A percentile compares a stretch with the other conserved stretches of the same genome.
phyloP scores from a whole-genome alignment of 2,888 invertebrate species.

The Danaus chrysippus region DNA sequence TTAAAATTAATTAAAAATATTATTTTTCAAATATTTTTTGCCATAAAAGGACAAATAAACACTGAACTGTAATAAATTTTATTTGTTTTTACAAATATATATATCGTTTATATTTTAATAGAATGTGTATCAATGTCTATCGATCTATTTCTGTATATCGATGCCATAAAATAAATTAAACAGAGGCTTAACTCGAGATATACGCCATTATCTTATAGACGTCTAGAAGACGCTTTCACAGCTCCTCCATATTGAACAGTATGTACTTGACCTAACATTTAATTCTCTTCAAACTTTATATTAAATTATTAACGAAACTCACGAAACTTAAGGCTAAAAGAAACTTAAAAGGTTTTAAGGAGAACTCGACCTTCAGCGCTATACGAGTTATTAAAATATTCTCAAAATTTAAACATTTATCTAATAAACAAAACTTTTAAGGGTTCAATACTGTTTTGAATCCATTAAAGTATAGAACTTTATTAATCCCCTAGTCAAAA shows the following conservation, averaged over 20 bases:
- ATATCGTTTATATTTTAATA: background rate
- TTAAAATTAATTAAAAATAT: too few relatives aligned
- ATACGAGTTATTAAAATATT: slow-evolving; percentile 25
- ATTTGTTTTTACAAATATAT: too few relatives aligned
- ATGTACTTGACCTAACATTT: background rate
- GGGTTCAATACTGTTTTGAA: slow-evolving; percentile 18
- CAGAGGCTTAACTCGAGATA: background rate
- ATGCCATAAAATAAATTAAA: background rate
- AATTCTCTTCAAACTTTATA: slow-evolving; percentile 2
- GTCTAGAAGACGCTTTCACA: background rate
- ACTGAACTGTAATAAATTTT: too few relatives aligned
- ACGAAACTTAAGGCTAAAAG: too few relatives aligned
- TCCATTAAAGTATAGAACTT: slow-evolving; percentile 18
- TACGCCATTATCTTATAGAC: background rate
- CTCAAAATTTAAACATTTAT: slow-evolving; percentile 23
- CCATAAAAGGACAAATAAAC: too few relatives aligned
- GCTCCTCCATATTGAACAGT: background rate
- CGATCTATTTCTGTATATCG: background rate
- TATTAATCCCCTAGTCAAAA: slow-evolving; percentile 12
- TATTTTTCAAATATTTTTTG: too few relatives aligned
- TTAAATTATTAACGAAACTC: background rate
- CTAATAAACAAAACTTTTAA: slow-evolving; percentile 21
- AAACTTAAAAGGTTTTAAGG: slow-evolving; percentile 16
- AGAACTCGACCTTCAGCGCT: slow-evolving; percentile 21
- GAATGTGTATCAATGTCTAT: background rate